phyloP scores from a whole-genome alignment of 2,888 invertebrate species.

The Drosophila helvetica region DNA sequence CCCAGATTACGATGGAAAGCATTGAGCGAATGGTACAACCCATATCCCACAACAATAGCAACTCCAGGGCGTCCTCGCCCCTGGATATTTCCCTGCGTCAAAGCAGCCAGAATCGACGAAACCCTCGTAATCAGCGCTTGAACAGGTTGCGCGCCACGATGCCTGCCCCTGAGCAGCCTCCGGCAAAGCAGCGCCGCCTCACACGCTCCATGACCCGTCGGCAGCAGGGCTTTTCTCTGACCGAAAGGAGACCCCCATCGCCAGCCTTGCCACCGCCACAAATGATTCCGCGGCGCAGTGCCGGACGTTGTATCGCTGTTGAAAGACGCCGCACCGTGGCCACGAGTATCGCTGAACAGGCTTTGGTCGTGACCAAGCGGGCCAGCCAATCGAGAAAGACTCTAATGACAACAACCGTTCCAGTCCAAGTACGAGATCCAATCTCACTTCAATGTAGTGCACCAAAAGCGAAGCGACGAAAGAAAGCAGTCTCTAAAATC shows the following conservation, averaged over 20 bases:
- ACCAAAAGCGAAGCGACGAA: background rate
- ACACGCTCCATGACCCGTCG: constrained; percentile 50
- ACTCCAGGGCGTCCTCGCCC: constrained; percentile 13
- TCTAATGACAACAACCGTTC: background rate
- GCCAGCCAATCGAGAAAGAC: background rate
- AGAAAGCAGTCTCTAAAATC: background rate
- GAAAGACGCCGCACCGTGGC: constrained; percentile 30
- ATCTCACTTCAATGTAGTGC: background rate
- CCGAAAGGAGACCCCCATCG: background rate
- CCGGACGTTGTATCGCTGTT: constrained; percentile 5
- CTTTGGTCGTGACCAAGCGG: background rate
- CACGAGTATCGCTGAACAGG: background rate
- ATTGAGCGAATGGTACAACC: constrained; percentile 58
- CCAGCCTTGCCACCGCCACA: background rate
- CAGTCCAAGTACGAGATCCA: background rate
- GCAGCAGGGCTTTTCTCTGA: constrained; percentile 4
- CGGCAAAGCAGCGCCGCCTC: constrained; percentile 45
- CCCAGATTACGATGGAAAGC: constrained; percentile 40
- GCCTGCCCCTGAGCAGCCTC: constrained; percentile 41
- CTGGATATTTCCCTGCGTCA: constrained; percentile 5
- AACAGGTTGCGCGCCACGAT: constrained; percentile 56
- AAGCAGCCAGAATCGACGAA: constrained; percentile 18
- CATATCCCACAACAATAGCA: background rate
- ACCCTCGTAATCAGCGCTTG: constrained; percentile 45
- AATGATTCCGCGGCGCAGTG: constrained; percentile 1